Conservation (phyloP, 2,888 invertebrate species). For the Yponomeuta malinellus region DNA sequence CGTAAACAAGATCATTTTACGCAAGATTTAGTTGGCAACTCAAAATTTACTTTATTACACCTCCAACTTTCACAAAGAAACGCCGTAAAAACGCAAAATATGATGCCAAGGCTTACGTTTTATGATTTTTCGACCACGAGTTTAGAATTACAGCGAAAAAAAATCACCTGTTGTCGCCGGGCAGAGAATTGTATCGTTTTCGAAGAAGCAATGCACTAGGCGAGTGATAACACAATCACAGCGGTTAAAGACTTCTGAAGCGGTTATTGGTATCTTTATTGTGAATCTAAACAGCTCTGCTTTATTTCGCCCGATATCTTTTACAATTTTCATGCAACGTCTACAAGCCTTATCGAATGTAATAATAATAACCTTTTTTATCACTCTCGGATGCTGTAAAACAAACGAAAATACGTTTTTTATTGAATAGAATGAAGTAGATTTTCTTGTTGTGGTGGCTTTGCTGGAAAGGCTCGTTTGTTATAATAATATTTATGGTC, state of each 20-base stretch:
- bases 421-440: constrained; percentile 10
- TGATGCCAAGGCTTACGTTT: no score
- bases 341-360: constrained; percentile 9
- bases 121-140: background rate
- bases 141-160: background rate
- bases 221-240: background rate
- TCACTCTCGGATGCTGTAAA: constrained; percentile 8
- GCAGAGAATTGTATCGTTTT: background rate
- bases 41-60: no score
- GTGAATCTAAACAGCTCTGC: background rate
- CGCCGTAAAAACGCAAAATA: constrained; percentile 36
- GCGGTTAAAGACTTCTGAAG: background rate
- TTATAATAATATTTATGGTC: background rate
- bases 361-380: constrained; percentile 11
- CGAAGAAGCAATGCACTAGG: background rate
- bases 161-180: background rate
- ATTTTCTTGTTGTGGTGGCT: background rate
- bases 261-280: background rate
- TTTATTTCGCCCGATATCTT: background rate
- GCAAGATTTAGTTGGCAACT: no score
- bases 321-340: background rate
- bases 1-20: no score
- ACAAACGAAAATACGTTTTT: constrained; percentile 9
- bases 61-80: constrained; percentile 17
- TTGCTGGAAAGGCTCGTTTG: background rate